Evolutionary conservation across 2,888 invertebrate species (phyloP), one percentile per base, ranked within the genome.

Genomic region (Lithosia quadra): DNA sequence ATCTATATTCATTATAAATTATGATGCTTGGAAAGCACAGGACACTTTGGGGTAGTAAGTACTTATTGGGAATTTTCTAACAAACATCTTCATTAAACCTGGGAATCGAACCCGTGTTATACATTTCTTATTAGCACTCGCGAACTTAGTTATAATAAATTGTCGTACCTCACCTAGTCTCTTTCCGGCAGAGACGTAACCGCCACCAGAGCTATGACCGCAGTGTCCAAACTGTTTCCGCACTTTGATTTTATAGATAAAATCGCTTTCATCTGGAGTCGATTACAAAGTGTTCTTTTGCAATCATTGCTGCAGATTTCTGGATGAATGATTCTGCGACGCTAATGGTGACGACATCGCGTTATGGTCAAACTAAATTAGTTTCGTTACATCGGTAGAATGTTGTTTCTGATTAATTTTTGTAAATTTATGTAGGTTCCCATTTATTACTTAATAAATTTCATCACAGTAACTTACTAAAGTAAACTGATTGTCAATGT

Each of bases 221-320:
- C 82, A 90, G 89, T 94, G 94, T 88, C 88, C 88, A 87, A 90
- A 91, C 82, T 82, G 81, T 89, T 90, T 87, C 87, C 87, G 90
- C 86, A 82, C 87, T 85, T 89, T 85, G 90, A 90, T 91, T 95
- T 94, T 94, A 95, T 95, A 95, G 92, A 94, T 90, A 92, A 91
- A 81, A 87, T 83, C 87, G 87, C 92, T 94, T 92, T 93, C 93
- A 90, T 91, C 90, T 89, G 86, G 84, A 81, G 87, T 84, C 89
- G 91, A 90, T 95, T 95, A 90, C 95, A 90, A 90, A 88, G 86
- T 78, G 87, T 87, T 92, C 88, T 94, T 91, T 94, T 84, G 94
- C 92, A 94, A 95, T 92, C 87, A 83, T 92, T 92, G 90, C 91
- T 87, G 88, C 86, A 87, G 88, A 89, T 94, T 95, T 95, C 93